Conservation (phyloP, 2,888 invertebrate species). For the Peribatodes rhomboidaria region DNA sequence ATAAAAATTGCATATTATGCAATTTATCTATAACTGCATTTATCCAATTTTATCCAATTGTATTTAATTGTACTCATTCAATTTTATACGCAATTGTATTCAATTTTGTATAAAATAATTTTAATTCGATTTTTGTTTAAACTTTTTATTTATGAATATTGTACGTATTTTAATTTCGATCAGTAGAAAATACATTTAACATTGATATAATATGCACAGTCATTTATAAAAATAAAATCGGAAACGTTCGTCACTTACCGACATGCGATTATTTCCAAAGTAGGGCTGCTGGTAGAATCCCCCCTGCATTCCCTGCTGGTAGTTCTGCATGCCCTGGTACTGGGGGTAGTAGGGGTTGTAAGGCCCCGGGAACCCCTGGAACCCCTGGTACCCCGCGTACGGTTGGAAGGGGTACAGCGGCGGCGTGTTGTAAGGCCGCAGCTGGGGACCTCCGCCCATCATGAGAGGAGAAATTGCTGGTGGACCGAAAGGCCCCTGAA, state of each 20-base stretch:
- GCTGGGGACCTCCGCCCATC: constrained; percentile 71
- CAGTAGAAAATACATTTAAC: too few species aligned
- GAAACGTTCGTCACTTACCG: constrained; percentile 73
- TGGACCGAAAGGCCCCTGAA: constrained; percentile 63
- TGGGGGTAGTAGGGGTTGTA: constrained; percentile 79
- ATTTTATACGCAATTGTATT: too few species aligned
- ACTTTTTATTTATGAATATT: too few species aligned
- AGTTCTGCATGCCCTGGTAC: constrained; percentile 64
- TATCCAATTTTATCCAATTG: too few species aligned
- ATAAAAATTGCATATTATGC: too few species aligned
- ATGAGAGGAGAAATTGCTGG: constrained; percentile 67
- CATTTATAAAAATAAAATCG: background rate
- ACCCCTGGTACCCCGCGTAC: constrained; percentile 71
- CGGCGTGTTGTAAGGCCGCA: constrained; percentile 79
- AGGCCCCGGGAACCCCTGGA: constrained; percentile 57
- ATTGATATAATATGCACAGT: background rate
- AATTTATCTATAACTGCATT: too few species aligned
- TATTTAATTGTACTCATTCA: too few species aligned
- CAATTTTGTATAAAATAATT: too few species aligned
- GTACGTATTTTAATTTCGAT: too few species aligned
- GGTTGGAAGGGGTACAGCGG: constrained; percentile 83
- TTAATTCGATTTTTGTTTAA: too few species aligned
- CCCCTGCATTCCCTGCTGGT: constrained; percentile 59
- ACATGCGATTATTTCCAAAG: constrained; percentile 81
- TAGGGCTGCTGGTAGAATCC: constrained; percentile 75